A percentile compares a stretch with the other conserved stretches of the same genome.
Evolutionary conservation across 2,113 vertebrate genomes (phyloP).

Genomic region (Tamias sibiricus): DNA sequence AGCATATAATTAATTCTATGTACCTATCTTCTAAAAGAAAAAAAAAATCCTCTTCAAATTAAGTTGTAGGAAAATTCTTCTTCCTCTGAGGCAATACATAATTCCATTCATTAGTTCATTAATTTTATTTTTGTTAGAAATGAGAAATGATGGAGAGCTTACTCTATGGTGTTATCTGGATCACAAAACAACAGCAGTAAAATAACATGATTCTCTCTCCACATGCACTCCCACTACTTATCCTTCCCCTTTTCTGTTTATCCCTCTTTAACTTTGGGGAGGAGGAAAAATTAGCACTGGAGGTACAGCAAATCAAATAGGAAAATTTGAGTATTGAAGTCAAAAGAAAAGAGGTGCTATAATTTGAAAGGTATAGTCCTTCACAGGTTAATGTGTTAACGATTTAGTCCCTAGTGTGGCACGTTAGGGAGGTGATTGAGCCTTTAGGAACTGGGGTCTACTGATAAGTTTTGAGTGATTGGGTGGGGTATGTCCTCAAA

Average conservation of each 20-base stretch:
- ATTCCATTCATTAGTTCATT: background rate
- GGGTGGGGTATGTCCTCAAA: background rate
- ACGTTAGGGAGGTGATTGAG: no score
- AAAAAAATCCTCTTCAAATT: background rate
- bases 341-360: background rate
- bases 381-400: background rate
- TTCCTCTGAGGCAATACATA: background rate
- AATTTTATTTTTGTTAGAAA: background rate
- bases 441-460: rapidly evolving
- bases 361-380: no score
- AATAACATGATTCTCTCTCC: background rate
- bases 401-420: no score
- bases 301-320: background rate
- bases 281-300: background rate
- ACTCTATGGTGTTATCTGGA: background rate
- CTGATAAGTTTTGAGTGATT: background rate
- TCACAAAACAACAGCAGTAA: background rate
- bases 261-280: background rate
- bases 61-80: background rate
- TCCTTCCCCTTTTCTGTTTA: background rate
- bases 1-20: background rate
- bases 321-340: background rate
- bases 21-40: background rate
- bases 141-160: background rate
- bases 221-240: background rate